Conservation (phyloP, 2,888 invertebrate genomes). For the Ellobium chinense region DNA sequence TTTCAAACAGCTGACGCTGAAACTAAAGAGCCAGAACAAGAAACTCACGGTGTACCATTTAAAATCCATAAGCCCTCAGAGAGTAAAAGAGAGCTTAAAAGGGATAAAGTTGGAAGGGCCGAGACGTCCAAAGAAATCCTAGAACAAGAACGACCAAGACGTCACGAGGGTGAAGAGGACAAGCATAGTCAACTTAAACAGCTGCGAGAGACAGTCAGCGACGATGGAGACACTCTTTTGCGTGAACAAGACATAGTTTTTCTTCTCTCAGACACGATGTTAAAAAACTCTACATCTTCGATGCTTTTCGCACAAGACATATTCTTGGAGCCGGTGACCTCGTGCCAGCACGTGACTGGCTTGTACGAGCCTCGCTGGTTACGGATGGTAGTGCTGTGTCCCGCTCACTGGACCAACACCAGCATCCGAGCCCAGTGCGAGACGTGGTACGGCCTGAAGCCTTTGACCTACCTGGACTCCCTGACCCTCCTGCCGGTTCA, state of each 20-base stretch:
- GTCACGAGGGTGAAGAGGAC: neutral
- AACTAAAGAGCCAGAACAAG: neutral
- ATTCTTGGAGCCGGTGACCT: neutral
- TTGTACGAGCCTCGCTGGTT: conserved; percentile 55
- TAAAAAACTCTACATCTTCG: no score
- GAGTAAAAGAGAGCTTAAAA: neutral
- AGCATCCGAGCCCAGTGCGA: conserved; percentile 52
- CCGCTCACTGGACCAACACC: conserved; percentile 45
- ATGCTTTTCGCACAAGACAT: neutral
- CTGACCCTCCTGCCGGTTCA: conserved; percentile 63
- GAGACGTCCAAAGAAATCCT: no score
- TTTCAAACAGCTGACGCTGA: neutral
- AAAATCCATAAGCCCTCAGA: neutral
- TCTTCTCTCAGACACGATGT: neutral
- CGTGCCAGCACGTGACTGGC: conserved; percentile 47
- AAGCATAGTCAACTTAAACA: neutral
- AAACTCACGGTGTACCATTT: neutral
- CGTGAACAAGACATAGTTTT: neutral
- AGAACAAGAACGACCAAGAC: no score
- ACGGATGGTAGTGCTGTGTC: conserved; percentile 58
- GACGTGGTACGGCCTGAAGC: conserved; percentile 23
- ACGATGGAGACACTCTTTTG: neutral
- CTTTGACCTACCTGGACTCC: conserved; percentile 50
- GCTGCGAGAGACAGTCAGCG: neutral
- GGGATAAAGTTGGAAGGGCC: neutral